Conservation (phyloP, 2,888 invertebrate genomes). For the Epinotia brunnichana region DNA sequence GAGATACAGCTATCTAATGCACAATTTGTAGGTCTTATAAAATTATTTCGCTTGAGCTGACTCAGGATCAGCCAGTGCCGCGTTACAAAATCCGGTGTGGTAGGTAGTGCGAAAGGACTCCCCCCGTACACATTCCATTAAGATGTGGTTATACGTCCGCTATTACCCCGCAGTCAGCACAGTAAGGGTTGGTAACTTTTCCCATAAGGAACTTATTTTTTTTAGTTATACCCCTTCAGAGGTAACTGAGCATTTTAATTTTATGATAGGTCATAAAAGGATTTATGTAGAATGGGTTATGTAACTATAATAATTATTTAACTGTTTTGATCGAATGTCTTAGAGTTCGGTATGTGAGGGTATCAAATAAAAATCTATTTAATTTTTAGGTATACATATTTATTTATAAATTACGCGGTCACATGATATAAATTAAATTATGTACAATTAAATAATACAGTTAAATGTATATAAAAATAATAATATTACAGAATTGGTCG, state of each 20-base stretch:
- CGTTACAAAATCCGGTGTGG: too few relatives aligned
- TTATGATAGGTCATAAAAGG: background rate
- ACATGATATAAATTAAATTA: slow-evolving; percentile 82
- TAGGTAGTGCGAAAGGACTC: too few relatives aligned
- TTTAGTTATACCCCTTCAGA: background rate
- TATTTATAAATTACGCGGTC: slow-evolving; percentile 83
- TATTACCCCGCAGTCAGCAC: too few relatives aligned
- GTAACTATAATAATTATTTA: background rate
- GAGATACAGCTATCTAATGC: too few relatives aligned
- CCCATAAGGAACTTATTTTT: too few relatives aligned
- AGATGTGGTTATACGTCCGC: too few relatives aligned
- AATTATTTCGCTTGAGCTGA: too few relatives aligned
- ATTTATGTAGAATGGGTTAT: background rate
- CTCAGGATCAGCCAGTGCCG: too few relatives aligned
- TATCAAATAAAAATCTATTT: slow-evolving; percentile 56
- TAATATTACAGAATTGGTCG: slow-evolving; percentile 67
- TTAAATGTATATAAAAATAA: slow-evolving; percentile 81
- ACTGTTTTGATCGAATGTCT: background rate
- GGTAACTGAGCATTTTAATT: slow-evolving; percentile 1
- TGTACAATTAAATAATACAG: slow-evolving; percentile 82
- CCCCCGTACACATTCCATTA: too few relatives aligned
- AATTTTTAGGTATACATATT: slow-evolving; percentile 81
- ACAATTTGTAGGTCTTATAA: too few relatives aligned
- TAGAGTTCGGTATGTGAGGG: background rate
- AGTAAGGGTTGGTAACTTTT: too few relatives aligned